Conservation (phyloP, 1,140 invertebrate genomes). For the Triops longicaudatus region DNA sequence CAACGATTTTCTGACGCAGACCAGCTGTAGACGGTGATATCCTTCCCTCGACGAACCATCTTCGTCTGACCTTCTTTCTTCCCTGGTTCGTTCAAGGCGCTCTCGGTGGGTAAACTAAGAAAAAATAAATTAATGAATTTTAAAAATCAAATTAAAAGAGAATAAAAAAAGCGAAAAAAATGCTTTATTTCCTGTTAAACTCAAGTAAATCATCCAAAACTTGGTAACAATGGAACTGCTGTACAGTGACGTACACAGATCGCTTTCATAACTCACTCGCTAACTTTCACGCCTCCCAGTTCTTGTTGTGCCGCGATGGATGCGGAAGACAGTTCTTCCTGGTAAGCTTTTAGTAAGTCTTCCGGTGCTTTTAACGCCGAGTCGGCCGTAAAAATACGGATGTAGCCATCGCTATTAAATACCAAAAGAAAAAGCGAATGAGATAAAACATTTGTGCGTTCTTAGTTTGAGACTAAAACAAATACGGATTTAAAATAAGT, state of each 20-base stretch:
- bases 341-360: conserved; percentile 52
- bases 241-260: neutral
- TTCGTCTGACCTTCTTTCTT: conserved; percentile 74
- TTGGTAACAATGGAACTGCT: neutral
- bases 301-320: conserved; percentile 53
- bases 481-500: conserved; percentile 24
- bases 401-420: conserved; percentile 70
- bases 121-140: conserved; percentile 7
- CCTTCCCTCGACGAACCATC: conserved; percentile 64
- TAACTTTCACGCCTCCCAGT: conserved; percentile 73
- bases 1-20: conserved; percentile 58
- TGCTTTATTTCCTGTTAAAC: too few relatives aligned
- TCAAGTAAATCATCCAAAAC: neutral
- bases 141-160: too few relatives aligned
- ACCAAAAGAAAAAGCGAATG: conserved; percentile 29
- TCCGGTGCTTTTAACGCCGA: conserved; percentile 56
- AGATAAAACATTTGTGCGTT: too few relatives aligned
- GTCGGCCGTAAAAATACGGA: conserved; percentile 73
- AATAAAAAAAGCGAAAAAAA: too few relatives aligned
- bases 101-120: conserved; percentile 63
- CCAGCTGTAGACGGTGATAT: conserved; percentile 72
- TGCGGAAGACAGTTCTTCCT: conserved; percentile 56
- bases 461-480: too few relatives aligned
- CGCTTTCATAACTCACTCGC: conserved; percentile 50
- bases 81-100: conserved; percentile 65